Evolutionary conservation across 2,113 vertebrate genomes (phyloP), one percentile per base, ranked within the genome.

Genomic region (Platycercus adscitus): DNA sequence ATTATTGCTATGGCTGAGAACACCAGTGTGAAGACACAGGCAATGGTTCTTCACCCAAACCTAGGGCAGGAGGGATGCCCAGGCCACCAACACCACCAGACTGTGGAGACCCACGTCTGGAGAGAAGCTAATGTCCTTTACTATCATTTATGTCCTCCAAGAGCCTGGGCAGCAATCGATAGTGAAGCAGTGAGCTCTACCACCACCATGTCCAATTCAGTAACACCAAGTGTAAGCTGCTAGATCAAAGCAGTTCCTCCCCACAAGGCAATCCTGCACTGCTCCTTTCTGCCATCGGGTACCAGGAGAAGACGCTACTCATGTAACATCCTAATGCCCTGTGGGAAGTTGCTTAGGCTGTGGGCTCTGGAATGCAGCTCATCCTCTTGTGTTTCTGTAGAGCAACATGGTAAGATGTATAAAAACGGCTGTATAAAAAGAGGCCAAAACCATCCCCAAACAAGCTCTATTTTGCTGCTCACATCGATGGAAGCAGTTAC

Each of bases 1-100:
- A 9, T 15, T 13, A 37, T 8, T 2, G 6, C 58, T 18, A 12
- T 0, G 1, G 82, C 66, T 20, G 41, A 75, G 37, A 75, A 49
- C 25, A 50, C 29, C 61, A 16, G 46, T 1, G 15, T 1, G 1
- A 83, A 73, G 33, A 19, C 37, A 31, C 0, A 2, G 35, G 17
- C 31, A 43, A 8, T 2, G 26, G n/a, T 4, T 76, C 18, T 31
- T 39, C 39, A 17, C 14, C 56, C 81, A 65, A 68, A 43, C 10
- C 23, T 1, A 0, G 12, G 31, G 10, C 44, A 60, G 26, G 39
- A 75, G 31, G 17, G 23, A 73, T 65, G 25, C 44, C 49, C n/a
- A 65, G 31, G 37, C n/a, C 8, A 21, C 56, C 46, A 10, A n/a
- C 50, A 23, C 11, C 33, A 47, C 11, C 71, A 25, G 44, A 60